These are phyloP conservation scores for Isurus oxyrinchus DNA, from an alignment of 2,113 vertebrate genomes.

Conservation along the genomic window DNA sequence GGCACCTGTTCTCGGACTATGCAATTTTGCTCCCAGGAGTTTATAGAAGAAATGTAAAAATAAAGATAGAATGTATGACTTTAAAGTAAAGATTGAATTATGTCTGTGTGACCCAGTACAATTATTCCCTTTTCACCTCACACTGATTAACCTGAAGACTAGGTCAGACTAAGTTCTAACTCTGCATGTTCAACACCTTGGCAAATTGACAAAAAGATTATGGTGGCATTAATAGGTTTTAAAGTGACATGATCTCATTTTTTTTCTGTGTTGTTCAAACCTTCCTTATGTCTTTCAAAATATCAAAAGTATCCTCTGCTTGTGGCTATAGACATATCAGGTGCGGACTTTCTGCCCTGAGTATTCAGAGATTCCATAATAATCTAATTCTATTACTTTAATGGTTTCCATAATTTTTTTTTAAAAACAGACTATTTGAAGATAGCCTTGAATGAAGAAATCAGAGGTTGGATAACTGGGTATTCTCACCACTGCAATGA, in stretches of 20 bases:
- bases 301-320: neutral
- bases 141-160: neutral
- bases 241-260: neutral
- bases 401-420: neutral
- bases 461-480: constrained; percentile 13
- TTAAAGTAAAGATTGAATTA: neutral
- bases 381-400: neutral
- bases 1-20: no score
- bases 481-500: constrained; percentile 2
- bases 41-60: neutral
- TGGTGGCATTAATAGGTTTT: neutral
- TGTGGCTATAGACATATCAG: neutral
- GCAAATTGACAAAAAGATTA: neutral
- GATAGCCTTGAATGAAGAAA: neutral
- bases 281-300: neutral
- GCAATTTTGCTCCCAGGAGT: neutral
- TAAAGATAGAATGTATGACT: neutral
- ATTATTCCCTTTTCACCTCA: neutral
- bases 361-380: neutral
- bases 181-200: neutral
- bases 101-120: neutral
- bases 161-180: neutral
- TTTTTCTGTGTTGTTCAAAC: neutral
- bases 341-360: neutral
- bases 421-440: constrained; percentile 16